Base-by-base conservation (phyloP, 2,888 invertebrate species). In the Chymomyza caudatula region DNA sequence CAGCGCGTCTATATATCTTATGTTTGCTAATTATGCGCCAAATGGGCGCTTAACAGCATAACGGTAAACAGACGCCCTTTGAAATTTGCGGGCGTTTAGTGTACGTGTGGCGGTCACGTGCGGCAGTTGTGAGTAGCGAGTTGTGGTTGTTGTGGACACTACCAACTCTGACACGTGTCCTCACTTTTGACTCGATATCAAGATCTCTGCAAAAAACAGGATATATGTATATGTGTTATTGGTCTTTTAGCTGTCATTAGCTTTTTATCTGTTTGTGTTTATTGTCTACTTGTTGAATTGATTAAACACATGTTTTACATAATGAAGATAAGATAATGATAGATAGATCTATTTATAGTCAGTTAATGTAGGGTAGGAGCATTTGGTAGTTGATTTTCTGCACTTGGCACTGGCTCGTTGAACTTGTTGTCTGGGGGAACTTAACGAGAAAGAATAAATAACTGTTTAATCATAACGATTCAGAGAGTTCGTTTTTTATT, bases 101-200 rank as follows among this genome's bases (percentile, higher is more conserved):
- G 49, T 67, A 72, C 86, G 75, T 78, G 85, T 86, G 88, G 66
- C 51, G 58, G 49, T 73, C 88, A 88, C 88, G 89, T 87, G 88
- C 47, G 69, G 22, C 8, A 11, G 25, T 3, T 59, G 4, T 8
- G 37, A 47, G 42, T 37, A 56, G 52, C 22, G 22, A 53, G 42
- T n/a, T n/a, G n/a, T n/a, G n/a, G n/a, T n/a, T n/a, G n/a, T n/a
- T 47, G 42, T 17, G 13, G 57, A 49, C 57, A 54, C 51, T 17
- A 42, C 43, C 37, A 52, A 58, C 22, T 19, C 67, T 54, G 62
- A 56, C 85, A 66, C 85, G 85, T 85, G 82, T 42, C 60, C 52
- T 60, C 47, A 22, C 55, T 65, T 56, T 74, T 73, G 77, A 81
- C 74, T 81, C 59, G 29, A 2, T 66, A 22, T 54, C 49, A 42